Percentiles rank a stretch among this genome's conserved stretches.
These are phyloP conservation scores for Acipenser oxyrinchus DNA, from an alignment of 2,797 vertebrate species.

Conservation along the genomic window DNA sequence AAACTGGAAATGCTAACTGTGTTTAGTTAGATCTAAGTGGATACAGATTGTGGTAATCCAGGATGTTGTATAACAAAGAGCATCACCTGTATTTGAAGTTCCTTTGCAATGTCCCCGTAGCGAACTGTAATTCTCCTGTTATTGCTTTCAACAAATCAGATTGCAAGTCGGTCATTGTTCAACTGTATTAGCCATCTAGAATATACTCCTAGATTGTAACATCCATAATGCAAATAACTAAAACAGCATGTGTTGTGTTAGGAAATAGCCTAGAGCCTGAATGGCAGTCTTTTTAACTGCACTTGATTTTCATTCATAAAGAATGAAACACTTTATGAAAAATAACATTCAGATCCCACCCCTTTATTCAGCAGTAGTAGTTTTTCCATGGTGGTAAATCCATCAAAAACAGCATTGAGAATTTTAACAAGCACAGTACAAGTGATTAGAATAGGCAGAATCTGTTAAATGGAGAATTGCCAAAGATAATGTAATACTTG, in stretches of 20 bases:
- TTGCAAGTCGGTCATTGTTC: constrained; percentile 51
- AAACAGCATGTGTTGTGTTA: constrained; percentile 54
- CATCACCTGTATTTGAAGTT: constrained; percentile 48
- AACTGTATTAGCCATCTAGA: constrained; percentile 41
- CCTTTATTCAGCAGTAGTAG: not conserved
- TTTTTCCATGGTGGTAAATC: not conserved
- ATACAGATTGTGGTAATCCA: constrained; percentile 68
- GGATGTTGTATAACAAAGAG: constrained; percentile 53
- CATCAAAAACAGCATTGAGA: not conserved
- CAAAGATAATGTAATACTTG: constrained; percentile 20
- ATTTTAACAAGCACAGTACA: constrained; percentile 1
- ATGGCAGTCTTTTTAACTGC: constrained; percentile 44
- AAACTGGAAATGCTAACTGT: constrained; percentile 44
- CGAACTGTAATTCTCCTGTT: constrained; percentile 44
- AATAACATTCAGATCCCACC: not conserved
- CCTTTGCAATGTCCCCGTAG: constrained; percentile 46
- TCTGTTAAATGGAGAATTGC: constrained; percentile 8
- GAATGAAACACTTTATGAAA: constrained; percentile 27
- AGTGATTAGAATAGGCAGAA: not conserved
- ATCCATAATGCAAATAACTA: constrained; percentile 64
- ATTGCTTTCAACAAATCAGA: constrained; percentile 59
- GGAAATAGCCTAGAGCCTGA: constrained; percentile 43
- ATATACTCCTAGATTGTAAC: constrained; percentile 46
- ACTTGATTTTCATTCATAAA: constrained; percentile 46
- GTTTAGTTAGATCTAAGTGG: constrained; percentile 46